A percentile compares a stretch with the other conserved stretches of the same genome.
Evolutionary conservation across 2,797 vertebrate species (phyloP).

Genomic region (Hyperoplus immaculatus): DNA sequence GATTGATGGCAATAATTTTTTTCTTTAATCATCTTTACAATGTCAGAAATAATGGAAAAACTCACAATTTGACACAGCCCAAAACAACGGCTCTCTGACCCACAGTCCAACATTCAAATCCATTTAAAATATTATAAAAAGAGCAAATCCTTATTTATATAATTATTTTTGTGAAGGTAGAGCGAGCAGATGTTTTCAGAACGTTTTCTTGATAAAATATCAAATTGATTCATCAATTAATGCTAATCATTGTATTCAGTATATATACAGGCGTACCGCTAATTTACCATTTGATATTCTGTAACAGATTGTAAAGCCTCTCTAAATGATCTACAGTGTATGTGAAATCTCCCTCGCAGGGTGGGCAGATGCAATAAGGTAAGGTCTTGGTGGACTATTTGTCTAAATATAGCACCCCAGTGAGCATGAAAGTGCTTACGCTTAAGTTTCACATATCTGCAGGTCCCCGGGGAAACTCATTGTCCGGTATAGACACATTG

Average conservation of each 20-base stretch:
- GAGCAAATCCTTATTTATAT: neutral
- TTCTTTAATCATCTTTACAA: neutral
- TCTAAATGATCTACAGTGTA: neutral
- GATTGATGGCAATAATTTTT: neutral
- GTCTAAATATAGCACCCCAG: constrained; percentile 62
- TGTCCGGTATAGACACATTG: constrained; percentile 60
- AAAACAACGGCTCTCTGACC: neutral
- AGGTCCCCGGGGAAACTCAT: constrained; percentile 38
- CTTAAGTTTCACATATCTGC: constrained; percentile 59
- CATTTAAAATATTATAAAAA: neutral
- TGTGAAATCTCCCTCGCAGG: constrained; percentile 1
- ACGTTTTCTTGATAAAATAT: neutral
- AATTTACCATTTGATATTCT: neutral
- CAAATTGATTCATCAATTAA: neutral
- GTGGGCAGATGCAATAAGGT: neutral
- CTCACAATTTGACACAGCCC: neutral
- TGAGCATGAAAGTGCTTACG: constrained; percentile 52
- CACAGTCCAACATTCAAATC: neutral
- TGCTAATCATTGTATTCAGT: neutral
- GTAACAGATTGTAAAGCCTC: neutral
- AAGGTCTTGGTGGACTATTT: constrained; percentile 34
- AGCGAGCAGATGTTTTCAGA: neutral
- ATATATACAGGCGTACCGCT: neutral
- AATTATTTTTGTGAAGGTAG: neutral
- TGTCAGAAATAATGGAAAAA: neutral